phyloP scores from a whole-genome alignment of 2,113 vertebrate genomes.

The Isurus oxyrinchus region DNA sequence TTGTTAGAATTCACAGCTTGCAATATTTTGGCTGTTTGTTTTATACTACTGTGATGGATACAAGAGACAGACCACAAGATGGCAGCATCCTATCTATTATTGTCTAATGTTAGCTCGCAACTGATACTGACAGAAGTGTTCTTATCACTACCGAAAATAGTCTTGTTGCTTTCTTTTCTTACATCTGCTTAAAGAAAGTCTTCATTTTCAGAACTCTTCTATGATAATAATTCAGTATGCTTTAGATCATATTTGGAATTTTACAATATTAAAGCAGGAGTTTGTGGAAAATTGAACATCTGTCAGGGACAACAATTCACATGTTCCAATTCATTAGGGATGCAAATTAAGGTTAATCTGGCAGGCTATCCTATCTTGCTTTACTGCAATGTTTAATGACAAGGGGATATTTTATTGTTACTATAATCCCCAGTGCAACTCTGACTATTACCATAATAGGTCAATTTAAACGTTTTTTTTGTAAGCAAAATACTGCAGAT shows the following conservation, averaged over 20 bases:
- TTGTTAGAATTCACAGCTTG: background rate
- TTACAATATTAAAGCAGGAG: background rate
- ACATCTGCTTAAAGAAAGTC: background rate
- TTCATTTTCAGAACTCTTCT: slow-evolving; percentile 17
- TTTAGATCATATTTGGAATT: slow-evolving; percentile 6
- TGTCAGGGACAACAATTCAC: background rate
- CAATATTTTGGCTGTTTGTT: background rate
- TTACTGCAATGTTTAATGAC: background rate
- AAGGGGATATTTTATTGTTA: background rate
- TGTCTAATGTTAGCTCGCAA: background rate
- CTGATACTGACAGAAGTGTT: background rate
- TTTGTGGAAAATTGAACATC: background rate
- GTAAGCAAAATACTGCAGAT: too few species aligned
- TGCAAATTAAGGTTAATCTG: background rate
- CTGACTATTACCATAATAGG: background rate
- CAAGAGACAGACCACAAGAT: slow-evolving; percentile 23
- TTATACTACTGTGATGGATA: background rate
- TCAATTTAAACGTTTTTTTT: background rate
- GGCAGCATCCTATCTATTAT: slow-evolving; percentile 1
- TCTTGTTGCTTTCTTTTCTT: background rate
- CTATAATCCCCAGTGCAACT: background rate
- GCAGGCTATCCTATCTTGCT: background rate
- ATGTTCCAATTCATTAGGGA: background rate
- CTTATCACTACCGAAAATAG: background rate
- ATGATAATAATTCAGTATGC: background rate